Conservation (phyloP, 2,113 vertebrate species). For the Ophthalmotilapia sp. region DNA sequence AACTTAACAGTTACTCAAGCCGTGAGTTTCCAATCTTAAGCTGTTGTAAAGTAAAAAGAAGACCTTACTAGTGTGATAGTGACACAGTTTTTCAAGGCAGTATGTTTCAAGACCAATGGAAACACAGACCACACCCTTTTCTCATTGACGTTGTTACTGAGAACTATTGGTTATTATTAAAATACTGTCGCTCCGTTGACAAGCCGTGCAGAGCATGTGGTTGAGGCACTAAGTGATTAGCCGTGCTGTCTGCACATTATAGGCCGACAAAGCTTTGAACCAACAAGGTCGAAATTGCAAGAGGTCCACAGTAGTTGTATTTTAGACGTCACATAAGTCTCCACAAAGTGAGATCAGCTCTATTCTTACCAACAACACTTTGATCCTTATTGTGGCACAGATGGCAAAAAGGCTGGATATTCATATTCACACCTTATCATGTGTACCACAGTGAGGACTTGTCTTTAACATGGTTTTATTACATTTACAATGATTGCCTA, state of each 20-base stretch:
- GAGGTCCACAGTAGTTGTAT: not conserved
- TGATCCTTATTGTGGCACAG: not conserved
- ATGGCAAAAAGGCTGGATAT: not conserved
- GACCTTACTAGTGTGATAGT: not conserved
- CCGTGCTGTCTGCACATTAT: not conserved
- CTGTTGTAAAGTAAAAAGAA: not conserved
- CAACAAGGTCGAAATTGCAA: conserved; percentile 32
- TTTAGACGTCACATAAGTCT: not conserved
- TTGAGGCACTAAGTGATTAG: not conserved
- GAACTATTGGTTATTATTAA: conserved; percentile 11
- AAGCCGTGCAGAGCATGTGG: not conserved
- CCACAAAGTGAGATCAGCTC: not conserved
- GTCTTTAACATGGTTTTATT: not conserved
- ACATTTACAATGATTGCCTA: not conserved
- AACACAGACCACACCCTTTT: not conserved
- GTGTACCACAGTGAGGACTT: not conserved
- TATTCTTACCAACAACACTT: conserved; percentile 20
- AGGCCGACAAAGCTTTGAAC: not conserved
- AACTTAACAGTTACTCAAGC: not conserved
- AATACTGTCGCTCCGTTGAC: not conserved
- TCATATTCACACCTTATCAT: not conserved
- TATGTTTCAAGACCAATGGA: not conserved
- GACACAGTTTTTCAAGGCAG: not conserved
- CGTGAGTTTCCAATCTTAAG: not conserved
- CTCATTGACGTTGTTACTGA: not conserved